Base-by-base conservation (phyloP, 2,888 invertebrate genomes). In the Abscondita cerata region DNA sequence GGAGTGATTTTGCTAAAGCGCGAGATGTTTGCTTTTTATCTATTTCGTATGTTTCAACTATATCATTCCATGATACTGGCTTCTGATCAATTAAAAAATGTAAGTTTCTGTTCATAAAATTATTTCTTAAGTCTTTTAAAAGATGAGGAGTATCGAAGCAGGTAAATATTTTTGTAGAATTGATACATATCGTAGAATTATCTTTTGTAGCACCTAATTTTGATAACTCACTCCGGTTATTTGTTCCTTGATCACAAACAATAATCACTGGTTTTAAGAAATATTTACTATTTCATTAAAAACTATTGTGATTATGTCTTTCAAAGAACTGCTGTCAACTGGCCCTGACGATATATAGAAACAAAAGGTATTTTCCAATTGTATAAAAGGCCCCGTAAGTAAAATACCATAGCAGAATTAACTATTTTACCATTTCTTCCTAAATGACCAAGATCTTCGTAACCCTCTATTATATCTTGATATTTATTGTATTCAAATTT, bases 381-480 rank as follows among this genome's bases (percentile, higher is more conserved):
- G 18, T 58, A 48, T 18, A 59, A 18, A 2, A 64, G 55, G 12
- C 66, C 64, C 3, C 64, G 52, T 40, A 61, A 48, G 20, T 48
- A 59, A 54, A 66, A 64, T 44, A 64, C 20, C 38, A 58, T 52
- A 9, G 44, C 65, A 2, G 50, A 48, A 47, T 54, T 63, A n/a
- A 38, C 62, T 25, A 63, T 46, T 56, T 66, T 66, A n/a, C 36
- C 50, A 19, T 47, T 50, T 56, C 59, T 47, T 33, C 62, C 59
- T 34, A 66, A 60, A 44, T 40, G 25, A 11, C 61, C 64, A 20
- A 68, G 31, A 66, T 66, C 62, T 57, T 68, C 52, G 31, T 61
- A 66, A 13, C 62, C 68, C 56, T 66, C 68, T 31, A 66, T 58
- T 13, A 56, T 36, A 55, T 66, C 65, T 40, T 63, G 41, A 16